Evolutionary conservation across 2,113 vertebrate species (phyloP).

Genomic region (Accipiter cooperii): DNA sequence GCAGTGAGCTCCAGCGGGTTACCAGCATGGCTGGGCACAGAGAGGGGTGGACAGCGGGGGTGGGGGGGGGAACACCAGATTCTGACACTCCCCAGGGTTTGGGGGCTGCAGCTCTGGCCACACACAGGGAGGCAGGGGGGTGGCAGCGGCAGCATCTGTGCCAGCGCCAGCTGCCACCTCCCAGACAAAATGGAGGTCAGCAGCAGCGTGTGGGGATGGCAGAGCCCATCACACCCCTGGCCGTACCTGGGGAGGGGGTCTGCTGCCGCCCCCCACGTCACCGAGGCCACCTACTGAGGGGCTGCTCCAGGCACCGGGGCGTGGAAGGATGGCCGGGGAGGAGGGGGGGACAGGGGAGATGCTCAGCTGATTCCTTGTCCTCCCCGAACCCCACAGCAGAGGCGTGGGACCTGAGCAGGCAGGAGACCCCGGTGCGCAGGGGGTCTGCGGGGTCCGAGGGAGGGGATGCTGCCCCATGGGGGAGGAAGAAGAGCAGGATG

Average conservation of each 20-base stretch:
- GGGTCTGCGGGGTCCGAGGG: not conserved
- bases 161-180: not conserved
- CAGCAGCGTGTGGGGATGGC: not conserved
- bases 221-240: not conserved
- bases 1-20: fast-evolving
- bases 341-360: not conserved
- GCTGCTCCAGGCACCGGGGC: not conserved
- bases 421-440: not conserved
- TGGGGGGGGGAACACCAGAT: not conserved
- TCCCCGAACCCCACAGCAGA: fast-evolving
- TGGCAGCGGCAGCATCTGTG: not conserved
- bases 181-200: conserved; percentile 39
- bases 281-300: fast-evolving
- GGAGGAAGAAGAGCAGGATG: not conserved
- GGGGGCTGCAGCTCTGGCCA: not conserved
- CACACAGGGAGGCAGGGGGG: fast-evolving
- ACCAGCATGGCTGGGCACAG: fast-evolving
- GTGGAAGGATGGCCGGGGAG: fast-evolving
- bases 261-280: not conserved
- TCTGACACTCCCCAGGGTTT: fast-evolving
- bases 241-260: fast-evolving
- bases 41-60: not conserved
- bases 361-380: not conserved
- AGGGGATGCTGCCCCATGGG: not conserved
- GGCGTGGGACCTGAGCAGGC: not conserved